phyloP scores from a whole-genome alignment of 2,888 invertebrate species.

The Nephrotoma guestfalica region DNA sequence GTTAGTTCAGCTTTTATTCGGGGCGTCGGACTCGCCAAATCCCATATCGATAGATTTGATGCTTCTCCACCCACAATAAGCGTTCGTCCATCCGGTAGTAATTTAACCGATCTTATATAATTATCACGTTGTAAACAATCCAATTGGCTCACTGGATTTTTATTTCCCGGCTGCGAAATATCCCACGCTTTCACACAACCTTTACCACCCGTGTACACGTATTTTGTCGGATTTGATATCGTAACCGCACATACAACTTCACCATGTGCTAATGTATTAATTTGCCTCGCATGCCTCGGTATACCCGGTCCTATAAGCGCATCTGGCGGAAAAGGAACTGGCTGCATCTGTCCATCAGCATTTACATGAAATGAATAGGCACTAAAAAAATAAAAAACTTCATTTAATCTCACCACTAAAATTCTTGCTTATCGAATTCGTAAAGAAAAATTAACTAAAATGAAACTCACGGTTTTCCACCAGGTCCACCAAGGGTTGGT shows the following conservation, averaged over 20 bases:
- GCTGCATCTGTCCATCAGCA: slow-evolving; percentile 77
- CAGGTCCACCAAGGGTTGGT: slow-evolving; percentile 45
- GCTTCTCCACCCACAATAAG: slow-evolving; percentile 94
- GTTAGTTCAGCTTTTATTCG: slow-evolving; percentile 87
- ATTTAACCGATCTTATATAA: slow-evolving; percentile 89
- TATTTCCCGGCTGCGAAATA: slow-evolving; percentile 74
- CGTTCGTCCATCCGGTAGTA: slow-evolving; percentile 83
- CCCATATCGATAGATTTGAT: slow-evolving; percentile 90
- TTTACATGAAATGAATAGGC: slow-evolving; percentile 92
- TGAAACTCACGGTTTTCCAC: slow-evolving; percentile 71
- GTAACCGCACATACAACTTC: slow-evolving; percentile 97
- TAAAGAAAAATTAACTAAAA: slow-evolving; percentile 7
- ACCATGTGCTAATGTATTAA: slow-evolving; percentile 85
- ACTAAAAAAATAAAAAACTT: slow-evolving; percentile 38
- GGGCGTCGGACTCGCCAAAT: slow-evolving; percentile 80
- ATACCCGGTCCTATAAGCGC: slow-evolving; percentile 87
- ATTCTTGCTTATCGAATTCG: neutral
- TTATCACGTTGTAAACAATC: slow-evolving; percentile 92
- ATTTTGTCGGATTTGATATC: slow-evolving; percentile 82
- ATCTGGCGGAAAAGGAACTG: slow-evolving; percentile 89
- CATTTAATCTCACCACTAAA: slow-evolving; percentile 2
- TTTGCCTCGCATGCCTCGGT: slow-evolving; percentile 75
- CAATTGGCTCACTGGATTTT: slow-evolving; percentile 78
- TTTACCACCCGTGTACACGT: slow-evolving; percentile 92
- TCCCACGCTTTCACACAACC: slow-evolving; percentile 98